These are phyloP conservation scores for Cyanoliseus patagonus DNA, from an alignment of 2,113 vertebrate genomes.

Conservation along the genomic window DNA sequence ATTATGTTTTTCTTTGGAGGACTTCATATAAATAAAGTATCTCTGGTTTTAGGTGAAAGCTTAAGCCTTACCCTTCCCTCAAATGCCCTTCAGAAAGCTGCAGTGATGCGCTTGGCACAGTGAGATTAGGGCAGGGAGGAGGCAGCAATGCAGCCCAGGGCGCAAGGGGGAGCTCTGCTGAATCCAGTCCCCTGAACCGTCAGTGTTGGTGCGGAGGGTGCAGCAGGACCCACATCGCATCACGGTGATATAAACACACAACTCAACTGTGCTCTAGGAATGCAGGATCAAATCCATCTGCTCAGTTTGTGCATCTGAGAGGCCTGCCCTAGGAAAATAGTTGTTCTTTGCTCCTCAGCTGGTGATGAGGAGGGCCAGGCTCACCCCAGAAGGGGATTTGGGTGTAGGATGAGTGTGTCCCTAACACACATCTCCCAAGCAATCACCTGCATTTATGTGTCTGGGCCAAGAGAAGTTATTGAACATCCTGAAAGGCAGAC, in stretches of 20 bases:
- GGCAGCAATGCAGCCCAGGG: not conserved
- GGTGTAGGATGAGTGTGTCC: not conserved
- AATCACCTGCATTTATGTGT: not conserved
- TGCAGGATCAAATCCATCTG: not conserved
- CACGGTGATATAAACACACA: not conserved
- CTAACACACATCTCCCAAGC: not conserved
- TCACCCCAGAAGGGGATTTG: not conserved
- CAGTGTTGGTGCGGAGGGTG: accelerated
- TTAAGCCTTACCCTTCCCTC: not conserved
- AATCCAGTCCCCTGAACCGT: not conserved
- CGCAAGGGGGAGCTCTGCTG: not conserved
- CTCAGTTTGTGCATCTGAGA: not conserved
- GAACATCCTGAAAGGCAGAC: not conserved
- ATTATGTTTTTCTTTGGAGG: not conserved
- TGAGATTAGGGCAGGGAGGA: accelerated
- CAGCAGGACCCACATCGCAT: not conserved
- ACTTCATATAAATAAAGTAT: not conserved
- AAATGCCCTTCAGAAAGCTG: not conserved
- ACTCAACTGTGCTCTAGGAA: not conserved
- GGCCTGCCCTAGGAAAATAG: not conserved
- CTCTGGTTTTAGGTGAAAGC: not conserved
- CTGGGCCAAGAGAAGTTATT: not conserved
- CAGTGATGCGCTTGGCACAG: not conserved
- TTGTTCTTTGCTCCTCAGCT: not conserved
- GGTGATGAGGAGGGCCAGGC: not conserved